These are phyloP conservation scores for Caenorhabditis afra DNA, from an alignment of 2,888 invertebrate species.

Conservation along the genomic window DNA sequence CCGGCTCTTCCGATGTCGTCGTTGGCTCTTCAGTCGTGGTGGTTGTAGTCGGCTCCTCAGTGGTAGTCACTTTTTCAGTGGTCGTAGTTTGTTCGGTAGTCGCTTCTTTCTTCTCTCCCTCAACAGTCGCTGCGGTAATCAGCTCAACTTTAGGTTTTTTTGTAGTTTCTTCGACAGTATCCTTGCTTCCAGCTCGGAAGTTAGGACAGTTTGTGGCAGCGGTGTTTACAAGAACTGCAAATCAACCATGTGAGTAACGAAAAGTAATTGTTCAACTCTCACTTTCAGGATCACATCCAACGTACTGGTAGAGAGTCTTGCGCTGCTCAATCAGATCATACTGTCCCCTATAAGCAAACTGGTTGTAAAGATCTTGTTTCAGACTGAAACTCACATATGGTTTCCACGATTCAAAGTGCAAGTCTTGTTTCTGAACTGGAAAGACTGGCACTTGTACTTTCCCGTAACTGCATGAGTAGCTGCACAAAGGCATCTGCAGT, in stretches of 20 bases:
- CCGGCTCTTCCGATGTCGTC: slow-evolving; percentile 27
- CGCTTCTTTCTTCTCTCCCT: slow-evolving; percentile 35
- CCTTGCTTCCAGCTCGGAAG: slow-evolving; percentile 28
- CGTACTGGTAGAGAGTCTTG: slow-evolving; percentile 73
- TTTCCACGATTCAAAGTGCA: slow-evolving; percentile 75
- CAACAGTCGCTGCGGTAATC: slow-evolving; percentile 34
- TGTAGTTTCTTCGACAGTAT: slow-evolving; percentile 12
- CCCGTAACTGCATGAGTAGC: slow-evolving; percentile 55
- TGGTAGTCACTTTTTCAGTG: slow-evolving; percentile 9
- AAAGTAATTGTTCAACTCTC: too few species aligned
- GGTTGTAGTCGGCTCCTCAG: slow-evolving; percentile 26
- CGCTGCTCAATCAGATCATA: slow-evolving; percentile 76
- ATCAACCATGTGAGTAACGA: too few species aligned
- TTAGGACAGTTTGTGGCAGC: slow-evolving; percentile 61
- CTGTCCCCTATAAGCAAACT: slow-evolving; percentile 59
- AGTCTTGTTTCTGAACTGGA: slow-evolving; percentile 69
- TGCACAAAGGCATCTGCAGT: slow-evolving; percentile 73
- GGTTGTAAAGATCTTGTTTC: not conserved
- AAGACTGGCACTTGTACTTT: slow-evolving; percentile 64
- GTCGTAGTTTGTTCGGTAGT: not conserved
- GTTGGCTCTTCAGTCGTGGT: slow-evolving; percentile 18
- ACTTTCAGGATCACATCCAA: slow-evolving; percentile 75
- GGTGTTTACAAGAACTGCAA: slow-evolving; percentile 62
- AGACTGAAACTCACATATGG: slow-evolving; percentile 47
- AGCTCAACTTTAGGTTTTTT: slow-evolving; percentile 45